Evolutionary conservation across 2,797 vertebrate genomes (phyloP), one percentile per base, ranked within the genome.

Genomic region (Lutjanus campechanus): DNA sequence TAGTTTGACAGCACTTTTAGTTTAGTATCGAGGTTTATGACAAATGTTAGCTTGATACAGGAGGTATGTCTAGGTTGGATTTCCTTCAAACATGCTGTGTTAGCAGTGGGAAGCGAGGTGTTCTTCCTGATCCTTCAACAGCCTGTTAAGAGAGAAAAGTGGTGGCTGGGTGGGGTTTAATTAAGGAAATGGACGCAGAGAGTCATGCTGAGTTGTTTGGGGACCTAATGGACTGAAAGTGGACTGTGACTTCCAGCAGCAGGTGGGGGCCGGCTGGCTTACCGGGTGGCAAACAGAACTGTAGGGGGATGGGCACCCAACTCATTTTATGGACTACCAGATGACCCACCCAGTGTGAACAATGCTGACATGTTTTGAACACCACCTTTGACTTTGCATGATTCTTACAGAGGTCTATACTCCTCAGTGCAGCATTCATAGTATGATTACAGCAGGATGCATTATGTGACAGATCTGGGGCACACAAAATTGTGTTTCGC

Each of bases 141-240:
- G 49, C 19, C 70, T 11, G 49, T 51, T 47, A 36, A 7, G 44
- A 40, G 54, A 63, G 71, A 17, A 46, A 25, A 44, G 11, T 3
- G 11, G 8, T 10, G 20, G 4, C 25, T 46, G 83, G 84, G 81
- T 64, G 79, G 54, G 72, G 73, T 81, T 82, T 87, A 76, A 92
- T 92, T 62, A 85, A 85, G 85, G 87, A 88, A 90, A 88, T 92
- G 84, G 89, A 76, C 19, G 47, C 19, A 51, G 76, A 51, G 76
- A 71, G 73, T 85, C 81, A 16, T 54, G 75, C 77, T 73, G 50
- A 69, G 85, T 55, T 72, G 74, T 75, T 79, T 71, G 54, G 63
- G 59, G 40, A 73, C 69, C 73, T 85, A 85, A 77, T 79, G 77
- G 85, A 71, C 64, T 19, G 62, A 81, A 71, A 70, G 81, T 65